phyloP scores from a whole-genome alignment of 2,113 vertebrate genomes.

The Hippocampus zosterae region DNA sequence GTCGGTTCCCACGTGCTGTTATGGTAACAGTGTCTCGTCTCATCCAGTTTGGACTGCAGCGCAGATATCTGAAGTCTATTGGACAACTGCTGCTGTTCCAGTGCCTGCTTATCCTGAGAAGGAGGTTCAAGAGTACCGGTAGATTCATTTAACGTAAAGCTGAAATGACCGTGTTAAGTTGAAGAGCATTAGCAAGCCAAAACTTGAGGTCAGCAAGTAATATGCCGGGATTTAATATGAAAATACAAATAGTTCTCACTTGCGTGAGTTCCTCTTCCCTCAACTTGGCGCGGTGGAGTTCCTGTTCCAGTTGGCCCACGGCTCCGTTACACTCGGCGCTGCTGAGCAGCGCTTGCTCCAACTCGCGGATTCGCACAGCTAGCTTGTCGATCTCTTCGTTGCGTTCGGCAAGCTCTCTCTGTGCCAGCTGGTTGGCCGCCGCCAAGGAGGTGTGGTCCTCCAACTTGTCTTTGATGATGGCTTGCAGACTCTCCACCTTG shows the following conservation, averaged over 20 bases:
- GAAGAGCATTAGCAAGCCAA: background rate
- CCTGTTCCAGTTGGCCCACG: constrained; percentile 74
- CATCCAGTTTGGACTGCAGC: constrained; percentile 81
- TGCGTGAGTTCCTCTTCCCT: constrained; percentile 77
- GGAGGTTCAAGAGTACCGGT: background rate
- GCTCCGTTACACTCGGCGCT: constrained; percentile 57
- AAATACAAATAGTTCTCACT: constrained; percentile 53
- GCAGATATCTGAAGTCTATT: constrained; percentile 82
- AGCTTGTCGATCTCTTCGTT: constrained; percentile 85
- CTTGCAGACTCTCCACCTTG: constrained; percentile 85
- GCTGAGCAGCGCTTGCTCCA: constrained; percentile 73
- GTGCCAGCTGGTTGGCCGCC: constrained; percentile 76
- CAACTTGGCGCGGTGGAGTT: constrained; percentile 76
- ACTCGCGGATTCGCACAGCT: constrained; percentile 70
- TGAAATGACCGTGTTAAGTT: background rate
- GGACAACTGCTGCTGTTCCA: constrained; percentile 81
- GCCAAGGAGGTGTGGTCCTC: constrained; percentile 78
- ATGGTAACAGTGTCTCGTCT: constrained; percentile 71
- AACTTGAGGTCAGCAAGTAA: no score
- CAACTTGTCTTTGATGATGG: constrained; percentile 79
- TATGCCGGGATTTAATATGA: no score
- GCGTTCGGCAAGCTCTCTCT: constrained; percentile 74
- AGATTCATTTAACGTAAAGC: background rate
- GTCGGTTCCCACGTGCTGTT: constrained; percentile 50
- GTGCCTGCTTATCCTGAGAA: constrained; percentile 81